A percentile compares a stretch with the other conserved stretches of the same genome.
These are phyloP conservation scores for Pitta sordida DNA, from an alignment of 2,113 vertebrate species.

Conservation along the genomic window DNA sequence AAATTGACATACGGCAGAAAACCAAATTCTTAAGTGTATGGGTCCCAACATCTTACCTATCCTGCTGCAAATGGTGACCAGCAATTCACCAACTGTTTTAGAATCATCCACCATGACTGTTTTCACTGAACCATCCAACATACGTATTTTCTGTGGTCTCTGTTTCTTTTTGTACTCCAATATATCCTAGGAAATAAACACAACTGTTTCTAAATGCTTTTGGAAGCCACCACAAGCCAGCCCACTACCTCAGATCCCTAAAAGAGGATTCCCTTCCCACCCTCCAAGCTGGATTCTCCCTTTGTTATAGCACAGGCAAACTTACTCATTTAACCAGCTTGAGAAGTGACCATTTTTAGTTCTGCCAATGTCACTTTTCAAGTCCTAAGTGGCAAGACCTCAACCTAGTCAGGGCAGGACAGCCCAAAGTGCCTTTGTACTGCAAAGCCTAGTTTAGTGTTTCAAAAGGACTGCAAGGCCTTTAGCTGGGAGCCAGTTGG, in stretches of 20 bases:
- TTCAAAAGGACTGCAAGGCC: background rate
- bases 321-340: background rate
- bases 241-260: background rate
- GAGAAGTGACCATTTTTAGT: background rate
- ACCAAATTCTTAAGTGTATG: background rate
- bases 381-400: background rate
- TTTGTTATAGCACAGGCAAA: background rate
- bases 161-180: constrained; percentile 99
- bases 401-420: background rate
- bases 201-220: background rate
- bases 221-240: background rate
- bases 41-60: constrained; percentile 78
- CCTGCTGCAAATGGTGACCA: constrained; percentile 97
- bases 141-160: constrained; percentile 95
- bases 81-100: constrained; percentile 94
- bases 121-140: constrained; percentile 95
- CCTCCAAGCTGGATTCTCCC: background rate
- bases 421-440: background rate
- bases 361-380: background rate
- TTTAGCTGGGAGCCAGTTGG: background rate
- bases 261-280: background rate
- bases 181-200: constrained; percentile 80
- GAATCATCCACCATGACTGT: constrained; percentile 99
- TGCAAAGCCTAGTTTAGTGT: background rate
- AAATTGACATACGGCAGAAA: background rate